Percentiles rank a stretch among this genome's conserved stretches.
phyloP scores from a whole-genome alignment of 2,888 invertebrate species.

The Galeopsomyia nigrocyanea region DNA sequence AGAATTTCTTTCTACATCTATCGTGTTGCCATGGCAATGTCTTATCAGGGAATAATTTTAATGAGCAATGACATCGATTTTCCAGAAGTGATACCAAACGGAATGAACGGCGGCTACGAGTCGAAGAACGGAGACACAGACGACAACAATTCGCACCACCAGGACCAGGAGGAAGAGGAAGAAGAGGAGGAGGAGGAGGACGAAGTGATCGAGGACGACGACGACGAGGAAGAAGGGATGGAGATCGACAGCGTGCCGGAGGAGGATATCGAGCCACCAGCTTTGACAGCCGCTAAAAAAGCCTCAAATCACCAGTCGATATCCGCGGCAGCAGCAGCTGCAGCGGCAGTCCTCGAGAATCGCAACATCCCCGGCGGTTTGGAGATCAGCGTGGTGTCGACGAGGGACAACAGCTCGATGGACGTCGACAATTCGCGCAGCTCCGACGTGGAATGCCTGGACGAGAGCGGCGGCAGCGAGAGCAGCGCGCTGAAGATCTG shows the following conservation, averaged over 20 bases:
- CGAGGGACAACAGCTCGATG: slow-evolving; percentile 41
- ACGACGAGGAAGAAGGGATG: slow-evolving; percentile 36
- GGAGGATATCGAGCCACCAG: slow-evolving; percentile 62
- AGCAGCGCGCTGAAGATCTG: slow-evolving; percentile 60
- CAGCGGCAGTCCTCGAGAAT: slow-evolving; percentile 8
- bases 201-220: slow-evolving; percentile 54
- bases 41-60: no score
- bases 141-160: slow-evolving; percentile 63
- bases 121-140: slow-evolving; percentile 63
- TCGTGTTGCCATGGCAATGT: no score
- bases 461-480: slow-evolving; percentile 56
- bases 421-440: slow-evolving; percentile 37
- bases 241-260: slow-evolving; percentile 50
- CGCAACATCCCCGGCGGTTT: no score
- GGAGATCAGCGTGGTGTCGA: slow-evolving; percentile 25
- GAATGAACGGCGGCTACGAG: slow-evolving; percentile 67
- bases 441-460: slow-evolving; percentile 10
- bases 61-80: background rate
- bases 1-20: no score
- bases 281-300: slow-evolving; percentile 59
- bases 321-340: background rate
- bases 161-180: slow-evolving; percentile 56
- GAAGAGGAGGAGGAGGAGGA: slow-evolving; percentile 63
- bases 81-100: slow-evolving; percentile 67
- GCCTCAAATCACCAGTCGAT: no score